Base-by-base conservation (phyloP, 2,888 invertebrate species). In the Aphodius sticticus region DNA sequence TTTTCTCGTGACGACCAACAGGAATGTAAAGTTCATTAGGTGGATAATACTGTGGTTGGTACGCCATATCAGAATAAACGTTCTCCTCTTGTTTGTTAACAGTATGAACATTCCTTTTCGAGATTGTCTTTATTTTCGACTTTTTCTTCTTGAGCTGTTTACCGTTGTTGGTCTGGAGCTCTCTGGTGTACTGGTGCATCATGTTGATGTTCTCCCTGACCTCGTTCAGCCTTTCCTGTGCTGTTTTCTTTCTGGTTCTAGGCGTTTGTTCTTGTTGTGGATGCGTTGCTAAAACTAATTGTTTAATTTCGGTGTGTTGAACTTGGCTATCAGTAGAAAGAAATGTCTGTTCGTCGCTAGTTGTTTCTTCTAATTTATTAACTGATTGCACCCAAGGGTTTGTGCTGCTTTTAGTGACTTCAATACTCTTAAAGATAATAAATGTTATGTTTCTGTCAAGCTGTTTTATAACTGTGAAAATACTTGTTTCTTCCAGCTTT, bases 61-160 rank as follows among this genome's bases (percentile, higher is more conserved):
- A 53, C 1, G 53, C 53, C 53, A 53, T 1, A 9, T 53, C 53
- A 7, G 3, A 53, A 37, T 37, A 78, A 38, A 70, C 37, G 35
- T 76, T 75, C n/a, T 76, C 78, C 6, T 78, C 37, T 74, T 26
- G 74, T 6, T 6, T 74, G 6, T 16, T n/a, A 12, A 79, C 79
- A 14, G 79, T 79, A 16, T 79, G 79, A 37, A 79, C 75, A 53
- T 79, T 79, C 12, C 74, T 26, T 69, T 79, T 76, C 9, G 53
- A 9, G 12, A 9, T 53, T 26, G 72, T 75, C 38, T 79, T 79
- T n/a, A 26, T 79, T 15, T 77, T 79, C n/a, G 36, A 37, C 38
- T 77, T 79, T 71, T 79, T 79, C 77, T 79, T 79, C 69, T 79
- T 79, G n/a, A 77, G 36, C 16, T 36, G 74, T n/a, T 69, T 79